Percentiles rank a stretch among this genome's conserved stretches.
phyloP scores from a whole-genome alignment of 2,113 vertebrate species.

The Tragelaphus imberbis region DNA sequence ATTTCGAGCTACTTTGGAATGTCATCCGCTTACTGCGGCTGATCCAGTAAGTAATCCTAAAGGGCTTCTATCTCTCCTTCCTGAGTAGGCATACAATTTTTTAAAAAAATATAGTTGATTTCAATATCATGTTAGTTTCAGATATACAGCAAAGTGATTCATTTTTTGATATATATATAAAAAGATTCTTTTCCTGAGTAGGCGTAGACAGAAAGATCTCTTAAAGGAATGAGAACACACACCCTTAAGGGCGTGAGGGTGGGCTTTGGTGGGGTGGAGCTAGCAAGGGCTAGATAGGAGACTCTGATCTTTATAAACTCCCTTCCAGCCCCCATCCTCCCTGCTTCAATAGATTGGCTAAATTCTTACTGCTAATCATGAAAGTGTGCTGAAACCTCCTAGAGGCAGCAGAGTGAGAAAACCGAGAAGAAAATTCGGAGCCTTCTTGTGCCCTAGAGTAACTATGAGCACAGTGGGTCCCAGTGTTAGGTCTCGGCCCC shows the following conservation, averaged over 20 bases:
- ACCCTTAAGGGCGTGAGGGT: neutral
- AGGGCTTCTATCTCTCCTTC: neutral
- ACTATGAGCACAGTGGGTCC: neutral
- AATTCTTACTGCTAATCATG: neutral
- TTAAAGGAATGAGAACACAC: neutral
- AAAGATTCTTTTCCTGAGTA: neutral
- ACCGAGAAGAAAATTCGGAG: neutral
- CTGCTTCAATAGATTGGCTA: neutral
- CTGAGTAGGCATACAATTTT: neutral
- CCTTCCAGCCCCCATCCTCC: too few species aligned
- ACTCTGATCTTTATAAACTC: neutral
- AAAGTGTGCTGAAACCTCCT: neutral
- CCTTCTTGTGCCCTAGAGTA: neutral
- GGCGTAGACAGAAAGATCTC: neutral
- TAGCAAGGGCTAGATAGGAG: neutral
- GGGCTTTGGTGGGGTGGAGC: neutral
- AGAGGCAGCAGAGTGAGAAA: neutral
- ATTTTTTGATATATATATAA: neutral
- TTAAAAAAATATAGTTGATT: neutral
- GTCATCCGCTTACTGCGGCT: conserved; percentile 80
- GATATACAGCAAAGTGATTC: neutral
- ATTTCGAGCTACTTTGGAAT: conserved; percentile 88
- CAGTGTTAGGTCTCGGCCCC: neutral
- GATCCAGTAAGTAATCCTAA: conserved; percentile 83
- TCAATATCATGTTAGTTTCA: neutral